These are phyloP conservation scores for Typhlichthys eigenmanni DNA, from an alignment of 2,797 vertebrate genomes.

Conservation along the genomic window DNA sequence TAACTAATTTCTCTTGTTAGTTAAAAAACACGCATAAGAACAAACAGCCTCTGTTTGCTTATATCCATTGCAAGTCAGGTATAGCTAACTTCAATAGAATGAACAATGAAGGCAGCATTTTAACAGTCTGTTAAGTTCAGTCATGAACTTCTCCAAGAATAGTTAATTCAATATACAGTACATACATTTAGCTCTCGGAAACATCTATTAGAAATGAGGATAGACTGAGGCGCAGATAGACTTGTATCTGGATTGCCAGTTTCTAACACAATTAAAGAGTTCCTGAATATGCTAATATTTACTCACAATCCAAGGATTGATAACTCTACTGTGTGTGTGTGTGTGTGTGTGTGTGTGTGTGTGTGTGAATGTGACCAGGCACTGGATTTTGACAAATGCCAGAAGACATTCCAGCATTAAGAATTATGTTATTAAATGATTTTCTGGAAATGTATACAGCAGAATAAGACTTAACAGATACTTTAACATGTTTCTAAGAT, in stretches of 20 bases:
- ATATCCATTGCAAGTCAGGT: slow-evolving; percentile 35
- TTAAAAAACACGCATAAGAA: slow-evolving; percentile 45
- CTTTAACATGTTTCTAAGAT: too few species aligned
- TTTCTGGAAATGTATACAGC: too few species aligned
- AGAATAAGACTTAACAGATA: too few species aligned
- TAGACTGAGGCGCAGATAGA: slow-evolving; percentile 28
- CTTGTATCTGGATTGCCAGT: slow-evolving; percentile 21
- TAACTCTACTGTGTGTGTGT: too few species aligned
- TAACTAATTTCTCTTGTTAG: slow-evolving; percentile 27
- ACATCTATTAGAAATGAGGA: slow-evolving; percentile 59
- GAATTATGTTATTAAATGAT: too few species aligned
- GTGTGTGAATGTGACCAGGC: too few species aligned
- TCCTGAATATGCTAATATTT: slow-evolving; percentile 17
- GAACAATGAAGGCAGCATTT: slow-evolving; percentile 40
- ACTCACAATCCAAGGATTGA: too few species aligned
- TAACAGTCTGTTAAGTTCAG: slow-evolving; percentile 40
- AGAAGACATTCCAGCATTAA: too few species aligned
- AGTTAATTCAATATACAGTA: slow-evolving; percentile 61
- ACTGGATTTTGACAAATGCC: too few species aligned
- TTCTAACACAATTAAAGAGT: slow-evolving; percentile 37
- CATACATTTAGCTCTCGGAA: slow-evolving; percentile 39
- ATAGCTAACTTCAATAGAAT: slow-evolving; percentile 33
- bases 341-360: too few species aligned
- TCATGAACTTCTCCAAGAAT: slow-evolving; percentile 56
- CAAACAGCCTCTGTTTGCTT: slow-evolving; percentile 50